Base-by-base conservation (phyloP, 2,113 vertebrate species). In the Actinemys pallida region DNA sequence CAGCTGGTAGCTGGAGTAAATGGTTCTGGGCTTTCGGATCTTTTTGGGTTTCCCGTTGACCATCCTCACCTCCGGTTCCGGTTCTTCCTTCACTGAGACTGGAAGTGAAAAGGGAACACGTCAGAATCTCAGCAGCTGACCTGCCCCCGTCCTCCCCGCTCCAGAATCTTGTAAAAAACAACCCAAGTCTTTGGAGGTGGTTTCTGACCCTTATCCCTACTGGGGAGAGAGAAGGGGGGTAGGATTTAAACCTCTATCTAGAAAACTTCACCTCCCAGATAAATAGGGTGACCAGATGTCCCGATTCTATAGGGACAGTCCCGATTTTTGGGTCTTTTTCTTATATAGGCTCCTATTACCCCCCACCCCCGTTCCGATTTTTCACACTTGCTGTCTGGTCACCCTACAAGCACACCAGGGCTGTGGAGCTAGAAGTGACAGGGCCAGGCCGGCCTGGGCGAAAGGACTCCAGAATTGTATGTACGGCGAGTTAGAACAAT, bases 1-100 rank as follows among this genome's bases (percentile, higher is more conserved):
- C 96, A 99, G 98, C 96, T 99, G 99, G 98, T 99, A 99, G 84
- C 99, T 99, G 97, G 99, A 99, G 97, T 99, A 99, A 97, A 99
- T 99, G 53, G 99, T 99, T 57, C 99, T 98, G 27, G 99, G 99
- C 93, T 99, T 99, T 95, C 99, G 99, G 97, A 99, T 99, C 96
- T 99, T 99, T 97, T 99, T 99, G 31, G 99, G 99, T 91, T 99
- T 99, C 90, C 99, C 99, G 1, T 99, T 99, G 95, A 99, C 99
- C 99, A 99, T 99, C 91, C 99, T 99, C 84, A 99, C 99, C 97
- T 99, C 99, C 0, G 99, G 99, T 97, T 99, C 99, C 57, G 99
- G 99, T 94, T 99, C 99, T 92, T 99, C 99, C 98, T 99, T 99
- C 90, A 99, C 99, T 93, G 98, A 88, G 97, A 98, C 98, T 98